A percentile compares a stretch with the other conserved stretches of the same genome.
These are phyloP conservation scores for Syngnathus typhle DNA, from an alignment of 2,113 vertebrate species.

Conservation along the genomic window DNA sequence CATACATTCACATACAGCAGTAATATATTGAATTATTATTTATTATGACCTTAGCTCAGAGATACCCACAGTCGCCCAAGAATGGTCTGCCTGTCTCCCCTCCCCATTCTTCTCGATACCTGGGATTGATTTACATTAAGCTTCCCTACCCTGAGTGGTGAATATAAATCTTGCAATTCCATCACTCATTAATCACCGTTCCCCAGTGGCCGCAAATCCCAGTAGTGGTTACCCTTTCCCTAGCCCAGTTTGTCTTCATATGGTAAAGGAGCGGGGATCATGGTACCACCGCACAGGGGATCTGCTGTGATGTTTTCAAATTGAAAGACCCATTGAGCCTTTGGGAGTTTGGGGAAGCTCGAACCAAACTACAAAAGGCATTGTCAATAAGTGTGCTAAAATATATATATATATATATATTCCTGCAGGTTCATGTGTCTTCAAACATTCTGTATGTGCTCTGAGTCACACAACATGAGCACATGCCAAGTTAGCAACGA, in stretches of 20 bases:
- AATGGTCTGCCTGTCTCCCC: constrained; percentile 23
- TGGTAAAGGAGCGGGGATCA: constrained; percentile 22
- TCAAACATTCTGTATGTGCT: constrained; percentile 9
- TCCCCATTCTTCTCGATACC: constrained; percentile 32
- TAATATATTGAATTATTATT: constrained; percentile 56
- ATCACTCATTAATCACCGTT: constrained; percentile 45
- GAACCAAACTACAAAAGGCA: constrained; percentile 17
- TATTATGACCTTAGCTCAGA: constrained; percentile 46
- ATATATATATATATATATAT: constrained; percentile 7
- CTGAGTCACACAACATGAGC: neutral
- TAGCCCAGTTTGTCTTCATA: constrained; percentile 31
- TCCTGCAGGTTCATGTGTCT: neutral
- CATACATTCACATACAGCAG: constrained; percentile 35
- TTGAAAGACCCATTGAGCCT: constrained; percentile 33
- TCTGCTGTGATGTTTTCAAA: constrained; percentile 16
- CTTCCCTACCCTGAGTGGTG: constrained; percentile 52
- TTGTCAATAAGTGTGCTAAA: constrained; percentile 7
- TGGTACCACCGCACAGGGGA: constrained; percentile 23
- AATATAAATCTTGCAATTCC: constrained; percentile 61
- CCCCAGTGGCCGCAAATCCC: constrained; percentile 41
- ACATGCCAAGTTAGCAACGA: constrained; percentile 6
- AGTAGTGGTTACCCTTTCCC: constrained; percentile 38
- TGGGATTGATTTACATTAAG: constrained; percentile 65
- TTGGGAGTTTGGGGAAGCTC: constrained; percentile 26
- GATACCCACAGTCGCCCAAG: constrained; percentile 30